A percentile compares a stretch with the other conserved stretches of the same genome.
Evolutionary conservation across 2,888 invertebrate genomes (phyloP).

Genomic region (Dicranocentrus wangi): DNA sequence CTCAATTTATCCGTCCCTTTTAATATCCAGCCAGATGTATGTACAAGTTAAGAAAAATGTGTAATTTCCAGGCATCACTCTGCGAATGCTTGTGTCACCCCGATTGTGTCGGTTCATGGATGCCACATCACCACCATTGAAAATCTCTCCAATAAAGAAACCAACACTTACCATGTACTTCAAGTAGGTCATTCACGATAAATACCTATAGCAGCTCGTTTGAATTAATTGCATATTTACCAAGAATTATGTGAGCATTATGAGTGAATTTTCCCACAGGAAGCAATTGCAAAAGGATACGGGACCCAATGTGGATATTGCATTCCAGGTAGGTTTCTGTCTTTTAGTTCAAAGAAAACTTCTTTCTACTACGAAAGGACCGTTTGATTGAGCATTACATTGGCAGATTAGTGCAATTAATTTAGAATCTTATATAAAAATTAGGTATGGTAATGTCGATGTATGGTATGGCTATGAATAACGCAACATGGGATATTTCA

Average conservation of each 20-base stretch:
- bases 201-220: not conserved
- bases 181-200: slow-evolving; percentile 58
- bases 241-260: not conserved
- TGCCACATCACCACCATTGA: slow-evolving; percentile 93
- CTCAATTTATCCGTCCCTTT: no score
- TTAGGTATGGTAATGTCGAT: slow-evolving; percentile 87
- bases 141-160: slow-evolving; percentile 89
- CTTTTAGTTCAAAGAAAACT: slow-evolving; percentile 80
- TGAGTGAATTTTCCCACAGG: slow-evolving; percentile 78
- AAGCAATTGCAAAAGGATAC: slow-evolving; percentile 89
- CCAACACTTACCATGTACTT: slow-evolving; percentile 74
- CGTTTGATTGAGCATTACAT: no score
- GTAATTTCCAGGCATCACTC: slow-evolving; percentile 81
- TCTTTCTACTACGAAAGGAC: no score
- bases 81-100: slow-evolving; percentile 92
- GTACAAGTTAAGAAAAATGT: no score
- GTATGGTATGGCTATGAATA: slow-evolving; percentile 87
- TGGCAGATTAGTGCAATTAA: no score
- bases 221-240: not conserved
- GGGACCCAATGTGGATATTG: slow-evolving; percentile 91
- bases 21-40: no score
- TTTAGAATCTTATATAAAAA: no score
- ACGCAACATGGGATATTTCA: slow-evolving; percentile 82
- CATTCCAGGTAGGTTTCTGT: slow-evolving; percentile 82
- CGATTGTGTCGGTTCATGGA: slow-evolving; percentile 90